A percentile compares a stretch with the other conserved stretches of the same genome.
These are phyloP conservation scores for Uromys caudimaculatus DNA, from an alignment of 2,797 vertebrate genomes.

Conservation along the genomic window DNA sequence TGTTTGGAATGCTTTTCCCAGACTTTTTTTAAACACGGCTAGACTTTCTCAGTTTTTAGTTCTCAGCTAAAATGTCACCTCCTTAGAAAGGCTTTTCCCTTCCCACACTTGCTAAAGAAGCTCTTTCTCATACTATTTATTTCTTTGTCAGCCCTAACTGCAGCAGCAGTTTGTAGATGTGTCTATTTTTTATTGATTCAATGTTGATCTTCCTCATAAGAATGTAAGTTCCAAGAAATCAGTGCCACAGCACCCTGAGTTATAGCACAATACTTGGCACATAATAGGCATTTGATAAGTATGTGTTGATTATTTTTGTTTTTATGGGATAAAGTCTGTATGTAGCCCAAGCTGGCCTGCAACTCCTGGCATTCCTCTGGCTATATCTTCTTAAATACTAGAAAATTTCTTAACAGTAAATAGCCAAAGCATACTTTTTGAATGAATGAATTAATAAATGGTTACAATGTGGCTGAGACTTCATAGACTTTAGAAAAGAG, in stretches of 20 bases:
- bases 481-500: slow-evolving; percentile 14
- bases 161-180: slow-evolving; percentile 23
- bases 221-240: slow-evolving; percentile 39
- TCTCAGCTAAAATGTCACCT: slow-evolving; percentile 69
- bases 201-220: slow-evolving; percentile 11
- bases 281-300: background rate
- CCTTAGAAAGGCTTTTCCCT: slow-evolving; percentile 58
- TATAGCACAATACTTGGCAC: slow-evolving; percentile 7
- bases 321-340: background rate
- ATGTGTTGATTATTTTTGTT: background rate
- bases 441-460: background rate
- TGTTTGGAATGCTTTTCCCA: slow-evolving; percentile 58
- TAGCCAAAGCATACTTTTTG: slow-evolving; percentile 30
- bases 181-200: slow-evolving; percentile 31
- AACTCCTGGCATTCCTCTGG: background rate
- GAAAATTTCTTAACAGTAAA: slow-evolving; percentile 43
- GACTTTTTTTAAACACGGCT: slow-evolving; percentile 46
- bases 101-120: slow-evolving; percentile 37
- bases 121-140: slow-evolving; percentile 36
- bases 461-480: background rate
- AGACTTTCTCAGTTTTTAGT: slow-evolving; percentile 52
- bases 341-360: background rate
- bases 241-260: background rate
- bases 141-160: slow-evolving; percentile 48
- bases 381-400: background rate